A percentile compares a stretch with the other conserved stretches of the same genome.
Evolutionary conservation across 2,113 vertebrate species (phyloP).

Genomic region (Lepidothrix coronata): DNA sequence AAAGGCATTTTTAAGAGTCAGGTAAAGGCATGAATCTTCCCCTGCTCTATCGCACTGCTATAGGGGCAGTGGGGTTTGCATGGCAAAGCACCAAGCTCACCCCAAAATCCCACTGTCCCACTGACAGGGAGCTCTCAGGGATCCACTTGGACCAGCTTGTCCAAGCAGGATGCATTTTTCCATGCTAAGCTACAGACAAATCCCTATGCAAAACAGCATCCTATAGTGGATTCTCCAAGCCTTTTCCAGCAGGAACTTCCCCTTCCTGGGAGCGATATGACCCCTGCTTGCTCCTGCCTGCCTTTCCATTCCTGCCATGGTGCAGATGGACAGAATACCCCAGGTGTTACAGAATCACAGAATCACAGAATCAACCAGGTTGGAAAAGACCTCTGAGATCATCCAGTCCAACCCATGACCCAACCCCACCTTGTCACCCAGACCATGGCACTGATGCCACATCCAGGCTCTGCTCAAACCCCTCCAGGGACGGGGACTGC

Average conservation of each 20-base stretch:
- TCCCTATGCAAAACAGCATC: rapidly evolving
- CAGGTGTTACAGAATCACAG: too few relatives aligned
- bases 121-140: background rate
- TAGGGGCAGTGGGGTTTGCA: background rate
- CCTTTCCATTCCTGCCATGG: background rate
- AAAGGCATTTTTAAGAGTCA: background rate
- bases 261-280: rapidly evolving
- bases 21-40: background rate
- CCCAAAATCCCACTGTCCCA: rapidly evolving
- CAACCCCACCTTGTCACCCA: too few relatives aligned
- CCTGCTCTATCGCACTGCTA: rapidly evolving
- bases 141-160: rapidly evolving
- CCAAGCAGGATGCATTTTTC: background rate
- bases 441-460: too few relatives aligned
- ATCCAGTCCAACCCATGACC: too few relatives aligned
- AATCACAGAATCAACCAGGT: too few relatives aligned
- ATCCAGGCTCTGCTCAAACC: too few relatives aligned
- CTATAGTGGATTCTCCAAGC: background rate
- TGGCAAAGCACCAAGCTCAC: background rate
- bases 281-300: background rate
- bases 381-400: too few relatives aligned
- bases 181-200: background rate
- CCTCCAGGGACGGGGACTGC: too few relatives aligned
- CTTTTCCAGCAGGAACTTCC: background rate
- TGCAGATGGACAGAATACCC: too few relatives aligned